A percentile compares a stretch with the other conserved stretches of the same genome.
phyloP scores from a whole-genome alignment of 2,797 vertebrate species.

The Pachyuromys duprasi region DNA sequence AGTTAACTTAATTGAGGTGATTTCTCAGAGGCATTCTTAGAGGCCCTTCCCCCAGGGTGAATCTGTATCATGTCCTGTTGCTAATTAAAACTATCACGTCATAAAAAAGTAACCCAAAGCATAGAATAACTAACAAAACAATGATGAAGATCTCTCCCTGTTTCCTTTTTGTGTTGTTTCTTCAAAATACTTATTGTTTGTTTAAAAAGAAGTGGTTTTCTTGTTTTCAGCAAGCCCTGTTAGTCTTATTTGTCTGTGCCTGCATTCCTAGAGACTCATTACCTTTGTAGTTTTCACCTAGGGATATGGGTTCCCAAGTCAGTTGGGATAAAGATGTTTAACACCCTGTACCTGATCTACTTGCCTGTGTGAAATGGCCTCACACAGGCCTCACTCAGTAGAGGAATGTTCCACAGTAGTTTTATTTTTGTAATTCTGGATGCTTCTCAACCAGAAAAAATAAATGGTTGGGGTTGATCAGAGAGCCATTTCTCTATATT shows the following conservation, averaged over 20 bases:
- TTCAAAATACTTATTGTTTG: slow-evolving; percentile 27
- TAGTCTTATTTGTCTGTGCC: background rate
- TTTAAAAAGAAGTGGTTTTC: background rate
- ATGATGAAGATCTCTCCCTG: background rate
- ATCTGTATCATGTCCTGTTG: background rate
- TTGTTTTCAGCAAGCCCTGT: slow-evolving; percentile 37
- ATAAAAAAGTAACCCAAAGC: background rate
- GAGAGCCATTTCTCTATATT: background rate
- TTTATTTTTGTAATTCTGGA: slow-evolving; percentile 1
- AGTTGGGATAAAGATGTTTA: slow-evolving; percentile 54
- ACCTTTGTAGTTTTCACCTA: slow-evolving; percentile 45
- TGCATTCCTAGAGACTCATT: slow-evolving; percentile 57
- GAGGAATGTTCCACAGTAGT: background rate
- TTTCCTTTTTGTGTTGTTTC: slow-evolving; percentile 11
- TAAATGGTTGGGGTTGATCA: background rate
- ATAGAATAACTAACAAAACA: background rate
- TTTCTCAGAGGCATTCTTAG: background rate
- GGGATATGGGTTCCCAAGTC: background rate
- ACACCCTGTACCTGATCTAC: slow-evolving; percentile 8
- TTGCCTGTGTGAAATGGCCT: slow-evolving; percentile 41
- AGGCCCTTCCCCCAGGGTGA: background rate
- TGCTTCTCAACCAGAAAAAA: background rate
- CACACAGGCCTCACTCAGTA: no score
- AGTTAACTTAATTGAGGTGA: background rate
- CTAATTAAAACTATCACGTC: background rate